Base-by-base conservation (phyloP, 2,113 vertebrate species). In the Nesospiza acunhae region DNA sequence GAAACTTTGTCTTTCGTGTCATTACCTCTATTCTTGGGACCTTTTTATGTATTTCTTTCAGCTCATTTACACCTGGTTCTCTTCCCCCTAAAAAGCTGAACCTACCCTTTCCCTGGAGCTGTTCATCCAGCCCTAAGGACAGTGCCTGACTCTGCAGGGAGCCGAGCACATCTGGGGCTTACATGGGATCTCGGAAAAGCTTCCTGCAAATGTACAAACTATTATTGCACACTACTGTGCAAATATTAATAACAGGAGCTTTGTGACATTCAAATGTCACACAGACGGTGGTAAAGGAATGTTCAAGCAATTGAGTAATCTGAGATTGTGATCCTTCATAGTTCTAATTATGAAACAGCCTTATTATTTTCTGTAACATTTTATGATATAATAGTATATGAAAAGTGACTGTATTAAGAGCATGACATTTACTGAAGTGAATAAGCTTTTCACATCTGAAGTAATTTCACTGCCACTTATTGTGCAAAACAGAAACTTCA, bases 361-460 rank as follows among this genome's bases (percentile, higher is more conserved):
- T 90, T 81, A 81, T 90, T 86, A 84, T 94, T 89, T 96, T 91
- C 75, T 83, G 41, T 84, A 95, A 56, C 73, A 82, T 82, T 95
- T 92, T 64, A 78, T 81, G 80, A 84, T 84, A 67, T 44, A 63
- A 89, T 27, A 79, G 50, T 86, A 49, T 94, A 87, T 94, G 84
- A 81, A 63, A 87, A 94, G 69, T 49, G 55, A 84, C 64, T 92
- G 50, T 84, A 64, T 72, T 84, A 55, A 47, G 47, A 84, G 37
- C 28, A 13, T 91, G 89, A 84, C 80, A 94, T 95, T 96, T 94
- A 64, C 47, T 60, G 74, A 73, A 87, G 70, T 91, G 90, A 94
- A 82, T 87, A 90, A 91, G 66, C n/a, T 93, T 94, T 94, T 69
- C 49, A 26, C 44, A 76, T 24, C 8, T 60, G 53, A 87, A 82